A percentile compares a stretch with the other conserved stretches of the same genome.
Evolutionary conservation across 2,113 vertebrate genomes (phyloP).

Genomic region (Halcyon senegalensis): DNA sequence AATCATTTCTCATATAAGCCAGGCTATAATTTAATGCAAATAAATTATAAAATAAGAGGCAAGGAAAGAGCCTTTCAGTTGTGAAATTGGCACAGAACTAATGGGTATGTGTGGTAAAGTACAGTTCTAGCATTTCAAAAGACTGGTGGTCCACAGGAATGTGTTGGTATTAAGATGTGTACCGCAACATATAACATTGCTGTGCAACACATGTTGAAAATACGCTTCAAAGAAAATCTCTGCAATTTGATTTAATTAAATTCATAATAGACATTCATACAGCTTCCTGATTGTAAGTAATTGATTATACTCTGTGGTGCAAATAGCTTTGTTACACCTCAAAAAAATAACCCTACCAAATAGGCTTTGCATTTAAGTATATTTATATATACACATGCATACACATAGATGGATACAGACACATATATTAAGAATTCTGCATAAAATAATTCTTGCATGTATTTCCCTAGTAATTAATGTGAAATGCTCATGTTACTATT

Average conservation of each 20-base stretch:
- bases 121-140: not conserved
- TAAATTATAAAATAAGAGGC: not conserved
- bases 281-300: not conserved
- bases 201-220: not conserved
- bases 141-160: not conserved
- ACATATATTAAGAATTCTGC: not conserved
- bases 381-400: not conserved
- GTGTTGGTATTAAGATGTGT: not conserved
- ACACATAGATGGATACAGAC: not conserved
- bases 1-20: not conserved
- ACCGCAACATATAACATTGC: not conserved
- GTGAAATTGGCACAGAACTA: not conserved
- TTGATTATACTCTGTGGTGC: not conserved
- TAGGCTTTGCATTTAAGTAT: not conserved
- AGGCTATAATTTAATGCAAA: not conserved
- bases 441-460: not conserved
- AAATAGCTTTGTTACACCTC: constrained; percentile 12
- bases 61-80: not conserved
- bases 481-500: not conserved
- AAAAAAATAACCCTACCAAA: not conserved
- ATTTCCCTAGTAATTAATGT: not conserved
- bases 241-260: not conserved
- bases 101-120: not conserved
- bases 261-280: not conserved
- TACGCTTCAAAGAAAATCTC: not conserved